Percentiles rank a stretch among this genome's conserved stretches.
Conservation (phyloP, 1,140 invertebrate genomes). For the Pollicipes pollicipes region DNA sequence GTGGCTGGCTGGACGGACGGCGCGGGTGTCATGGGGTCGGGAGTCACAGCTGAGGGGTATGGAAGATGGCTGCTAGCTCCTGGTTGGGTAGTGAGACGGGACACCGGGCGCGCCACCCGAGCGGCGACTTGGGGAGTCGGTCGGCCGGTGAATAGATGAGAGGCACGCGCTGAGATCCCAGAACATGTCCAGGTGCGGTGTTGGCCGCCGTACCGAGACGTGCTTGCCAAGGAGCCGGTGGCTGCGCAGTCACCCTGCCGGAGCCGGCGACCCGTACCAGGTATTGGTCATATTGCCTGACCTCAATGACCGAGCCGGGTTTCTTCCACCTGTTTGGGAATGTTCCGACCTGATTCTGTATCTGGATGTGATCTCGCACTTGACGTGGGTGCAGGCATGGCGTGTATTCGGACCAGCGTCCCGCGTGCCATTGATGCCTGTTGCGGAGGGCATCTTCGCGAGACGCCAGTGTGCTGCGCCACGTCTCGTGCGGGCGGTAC, state of each 20-base stretch:
- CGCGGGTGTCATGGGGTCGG: too few species aligned
- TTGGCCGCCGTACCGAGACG: too few species aligned
- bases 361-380: neutral
- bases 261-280: conserved; percentile 5
- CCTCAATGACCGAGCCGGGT: conserved; percentile 3
- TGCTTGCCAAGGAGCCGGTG: conserved; percentile 6
- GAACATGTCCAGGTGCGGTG: too few species aligned
- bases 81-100: too few species aligned
- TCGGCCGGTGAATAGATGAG: too few species aligned
- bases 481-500: neutral
- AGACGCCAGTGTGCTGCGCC: neutral
- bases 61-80: too few species aligned
- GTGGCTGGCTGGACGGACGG: too few species aligned
- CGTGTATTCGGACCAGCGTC: conserved; percentile 4
- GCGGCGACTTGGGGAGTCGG: too few species aligned
- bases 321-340: conserved; percentile 5
- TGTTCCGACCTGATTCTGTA: conserved; percentile 7
- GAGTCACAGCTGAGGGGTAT: too few species aligned
- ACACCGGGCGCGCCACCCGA: too few species aligned
- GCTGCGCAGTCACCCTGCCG: conserved; percentile 5
- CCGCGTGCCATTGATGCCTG: neutral
- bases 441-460: too few species aligned
- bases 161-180: too few species aligned
- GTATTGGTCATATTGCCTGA: conserved; percentile 7
- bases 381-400: neutral